Conservation (phyloP, 2,797 vertebrate species). For the Lerista edwardsae region DNA sequence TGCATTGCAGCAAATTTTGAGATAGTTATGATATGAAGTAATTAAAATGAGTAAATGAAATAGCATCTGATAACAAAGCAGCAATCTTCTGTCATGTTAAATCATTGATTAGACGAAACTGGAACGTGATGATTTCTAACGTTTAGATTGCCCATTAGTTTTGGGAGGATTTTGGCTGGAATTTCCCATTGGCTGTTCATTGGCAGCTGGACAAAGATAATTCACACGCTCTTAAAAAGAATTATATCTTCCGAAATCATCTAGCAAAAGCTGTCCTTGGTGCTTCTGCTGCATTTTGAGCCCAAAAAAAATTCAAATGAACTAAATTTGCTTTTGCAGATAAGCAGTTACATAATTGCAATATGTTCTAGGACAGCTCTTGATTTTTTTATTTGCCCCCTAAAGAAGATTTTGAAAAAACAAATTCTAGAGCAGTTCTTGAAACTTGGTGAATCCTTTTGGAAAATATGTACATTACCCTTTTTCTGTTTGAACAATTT, state of each 20-base stretch:
- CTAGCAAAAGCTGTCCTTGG: slow-evolving; percentile 20
- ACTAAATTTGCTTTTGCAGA: slow-evolving; percentile 26
- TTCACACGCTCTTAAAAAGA: slow-evolving; percentile 13
- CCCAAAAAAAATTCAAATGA: slow-evolving; percentile 12
- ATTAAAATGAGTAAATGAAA: slow-evolving; percentile 70
- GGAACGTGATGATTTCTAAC: slow-evolving; percentile 28
- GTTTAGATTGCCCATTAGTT: slow-evolving; percentile 27
- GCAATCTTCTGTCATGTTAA: slow-evolving; percentile 56
- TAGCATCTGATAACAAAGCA: slow-evolving; percentile 61
- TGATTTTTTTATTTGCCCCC: neutral
- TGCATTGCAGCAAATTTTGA: slow-evolving; percentile 51
- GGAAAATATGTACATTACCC: neutral
- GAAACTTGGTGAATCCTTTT: neutral
- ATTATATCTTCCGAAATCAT: slow-evolving; percentile 36
- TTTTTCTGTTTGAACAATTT: neutral
- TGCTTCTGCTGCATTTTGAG: slow-evolving; percentile 10
- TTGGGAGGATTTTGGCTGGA: slow-evolving; percentile 34
- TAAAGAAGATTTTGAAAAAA: neutral
- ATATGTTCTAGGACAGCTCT: neutral
- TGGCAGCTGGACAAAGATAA: slow-evolving; percentile 35
- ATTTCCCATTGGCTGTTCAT: slow-evolving; percentile 32
- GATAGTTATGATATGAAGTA: slow-evolving; percentile 60
- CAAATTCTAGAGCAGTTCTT: neutral
- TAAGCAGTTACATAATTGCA: slow-evolving; percentile 2
- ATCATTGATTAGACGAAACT: slow-evolving; percentile 63